Base-by-base conservation (phyloP, 2,113 vertebrate genomes). In the Anolis carolinensis region DNA sequence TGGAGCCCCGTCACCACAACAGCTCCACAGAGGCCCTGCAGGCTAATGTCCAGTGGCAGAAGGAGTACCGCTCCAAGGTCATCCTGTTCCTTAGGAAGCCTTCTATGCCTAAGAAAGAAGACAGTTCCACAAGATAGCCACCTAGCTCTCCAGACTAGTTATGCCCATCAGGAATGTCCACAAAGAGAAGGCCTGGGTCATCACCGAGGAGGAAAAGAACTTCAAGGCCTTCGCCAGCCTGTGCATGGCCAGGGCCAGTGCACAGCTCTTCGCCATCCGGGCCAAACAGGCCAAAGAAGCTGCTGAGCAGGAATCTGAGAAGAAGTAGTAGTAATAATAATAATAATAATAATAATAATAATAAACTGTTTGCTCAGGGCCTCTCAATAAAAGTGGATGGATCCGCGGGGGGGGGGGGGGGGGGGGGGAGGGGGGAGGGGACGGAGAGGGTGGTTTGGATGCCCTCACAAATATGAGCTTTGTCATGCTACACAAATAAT, bases 281-380 rank as follows among this genome's bases (percentile, higher is more conserved):
- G 99, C 98, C 5, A 99, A 99, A 93, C 98, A 97, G 74, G 98
- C 98, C 75, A 99, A 99, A 87, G 99, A 99, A 89, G 99, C 98
- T 0, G 98, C 98, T 0, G 98, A 99, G 88, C 98, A 99, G 94
- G 98, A 99, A 0, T 97, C 99, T 86, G 99, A 99, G 34, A 99
- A 99, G 95, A 99, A 99, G 94, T 99, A 99, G 95, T 99, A n/a
- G n/a, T n/a, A n/a, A n/a, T n/a, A n/a, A n/a, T n/a, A n/a, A n/a
- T n/a, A n/a, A n/a, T n/a, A n/a, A n/a, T n/a, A n/a, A n/a, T n/a
- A n/a, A n/a, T n/a, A n/a, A n/a, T n/a, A n/a, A n/a, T n/a, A n/a
- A n/a, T n/a, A 95, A 96, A 92, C 78, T 55, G 79, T 50, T 94
- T 92, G 88, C n/a, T 91, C 89, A 89, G 72, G 88, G 96, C 93